Percentiles rank a stretch among this genome's conserved stretches.
These are phyloP conservation scores for Pangasius krempfi DNA, from an alignment of 2,797 vertebrate genomes.

Conservation along the genomic window DNA sequence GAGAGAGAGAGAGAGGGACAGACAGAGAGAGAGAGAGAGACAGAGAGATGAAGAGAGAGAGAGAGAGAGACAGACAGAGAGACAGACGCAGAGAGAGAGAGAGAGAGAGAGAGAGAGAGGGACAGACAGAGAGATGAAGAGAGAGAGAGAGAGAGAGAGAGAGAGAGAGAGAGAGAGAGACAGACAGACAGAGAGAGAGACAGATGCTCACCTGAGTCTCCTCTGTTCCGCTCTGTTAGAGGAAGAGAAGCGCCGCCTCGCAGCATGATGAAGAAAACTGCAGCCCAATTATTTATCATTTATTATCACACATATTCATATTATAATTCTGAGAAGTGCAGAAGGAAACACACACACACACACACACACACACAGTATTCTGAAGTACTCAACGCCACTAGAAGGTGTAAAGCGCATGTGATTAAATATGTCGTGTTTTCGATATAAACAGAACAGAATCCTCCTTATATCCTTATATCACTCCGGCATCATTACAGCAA, in stretches of 20 bases:
- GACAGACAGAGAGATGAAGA: too few relatives aligned
- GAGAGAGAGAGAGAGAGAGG: too few relatives aligned
- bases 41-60: too few relatives aligned
- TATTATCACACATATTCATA: not conserved
- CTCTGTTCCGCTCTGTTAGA: conserved; percentile 57
- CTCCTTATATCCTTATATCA: not conserved
- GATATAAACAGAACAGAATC: not conserved
- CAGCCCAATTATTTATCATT: not conserved
- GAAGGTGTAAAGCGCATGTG: too few relatives aligned
- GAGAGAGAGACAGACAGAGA: too few relatives aligned
- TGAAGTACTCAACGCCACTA: not conserved
- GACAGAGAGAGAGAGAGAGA: too few relatives aligned
- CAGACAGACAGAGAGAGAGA: not conserved
- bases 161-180: too few relatives aligned
- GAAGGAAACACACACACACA: not conserved
- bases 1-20: too few relatives aligned
- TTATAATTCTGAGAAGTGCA: not conserved
- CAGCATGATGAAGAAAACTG: conserved; percentile 11
- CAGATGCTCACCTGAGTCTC: conserved; percentile 39
- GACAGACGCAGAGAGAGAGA: too few relatives aligned
- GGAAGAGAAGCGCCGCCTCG: conserved; percentile 6
- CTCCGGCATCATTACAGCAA: not conserved
- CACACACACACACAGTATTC: not conserved
- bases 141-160: not conserved
- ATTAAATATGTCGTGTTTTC: not conserved